Base-by-base conservation (phyloP, 2,113 vertebrate genomes). In the Dromas ardeola region DNA sequence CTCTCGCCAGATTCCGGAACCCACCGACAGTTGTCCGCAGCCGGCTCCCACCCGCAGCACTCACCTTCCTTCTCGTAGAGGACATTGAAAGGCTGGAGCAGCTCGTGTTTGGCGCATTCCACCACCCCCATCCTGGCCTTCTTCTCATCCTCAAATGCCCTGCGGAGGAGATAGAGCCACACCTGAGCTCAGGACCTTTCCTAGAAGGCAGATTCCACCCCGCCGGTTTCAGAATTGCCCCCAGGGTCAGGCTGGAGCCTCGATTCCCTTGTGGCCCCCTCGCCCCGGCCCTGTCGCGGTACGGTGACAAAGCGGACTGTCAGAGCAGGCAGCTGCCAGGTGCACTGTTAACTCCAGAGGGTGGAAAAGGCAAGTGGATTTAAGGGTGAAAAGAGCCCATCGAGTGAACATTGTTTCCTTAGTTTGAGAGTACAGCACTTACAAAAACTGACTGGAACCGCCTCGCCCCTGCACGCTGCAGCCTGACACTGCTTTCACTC, bases 1-100 rank as follows among this genome's bases (percentile, higher is more conserved):
- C 27, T 6, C 26, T 36, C 52, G 23, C 13, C 38, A 55, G 49
- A 8, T 11, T 18, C 69, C 43, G 22, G 61, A 81, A 52, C 40
- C 5, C 3, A 32, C 43, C 2, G 2, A 8, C 40, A 8, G 32
- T 26, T 56, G 58, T 58, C 45, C 9, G 9, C 45, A 45, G 45
- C 20, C 45, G 47, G 47, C 47, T 59, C 70, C 81, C 52, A 22
- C 32, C 5, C 1, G 34, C 42, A 27, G n/a, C 29, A 18, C 99
- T 99, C 92, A 99, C 99, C 99, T 95, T 99, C 99, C 97, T 99
- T 99, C 96, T 99, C 99, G 81, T 99, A 99, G 81, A 99, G 98
- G 97, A 99, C 99, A 38, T 98, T 99, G 98, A 99, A 99, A 17
- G 99, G 99, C 96, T 99, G 99, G 58, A 99, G 98, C 94, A 99